A percentile compares a stretch with the other conserved stretches of the same genome.
Evolutionary conservation across 2,797 vertebrate genomes (phyloP).

Genomic region (Acrossocheilus wenchowensis): DNA sequence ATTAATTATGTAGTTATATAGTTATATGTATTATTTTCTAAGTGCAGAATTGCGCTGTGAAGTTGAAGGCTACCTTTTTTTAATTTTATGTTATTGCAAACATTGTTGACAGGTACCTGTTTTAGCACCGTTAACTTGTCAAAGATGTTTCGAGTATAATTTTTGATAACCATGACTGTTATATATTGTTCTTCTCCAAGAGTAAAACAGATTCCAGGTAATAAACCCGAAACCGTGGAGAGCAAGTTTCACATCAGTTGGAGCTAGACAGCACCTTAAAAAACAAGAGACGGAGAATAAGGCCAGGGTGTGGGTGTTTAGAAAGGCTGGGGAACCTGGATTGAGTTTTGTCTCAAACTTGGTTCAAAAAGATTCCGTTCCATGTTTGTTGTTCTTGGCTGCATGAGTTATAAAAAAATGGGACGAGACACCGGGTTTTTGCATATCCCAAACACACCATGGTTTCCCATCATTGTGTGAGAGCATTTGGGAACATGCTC

Average conservation of each 20-base stretch:
- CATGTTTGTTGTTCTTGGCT: conserved; percentile 78
- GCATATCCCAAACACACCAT: conserved; percentile 52
- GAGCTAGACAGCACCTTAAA: conserved; percentile 27
- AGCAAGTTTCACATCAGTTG: background rate
- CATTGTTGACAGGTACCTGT: background rate
- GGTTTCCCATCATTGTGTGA: conserved; percentile 78
- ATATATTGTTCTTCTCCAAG: conserved; percentile 14
- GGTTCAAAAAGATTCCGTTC: conserved; percentile 65
- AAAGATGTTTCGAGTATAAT: background rate
- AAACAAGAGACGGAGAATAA: conserved; percentile 50
- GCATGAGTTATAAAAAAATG: conserved; percentile 39
- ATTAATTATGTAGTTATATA: too few relatives aligned
- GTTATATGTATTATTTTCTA: too few relatives aligned
- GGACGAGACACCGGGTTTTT: conserved; percentile 30
- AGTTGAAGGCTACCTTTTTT: background rate
- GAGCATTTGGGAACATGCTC: conserved; percentile 44
- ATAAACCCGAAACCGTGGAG: background rate
- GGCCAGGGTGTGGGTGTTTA: conserved; percentile 64
- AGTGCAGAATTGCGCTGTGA: background rate
- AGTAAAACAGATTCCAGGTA: background rate
- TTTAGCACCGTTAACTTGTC: background rate
- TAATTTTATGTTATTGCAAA: background rate
- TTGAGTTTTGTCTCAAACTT: conserved; percentile 65
- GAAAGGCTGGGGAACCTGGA: conserved; percentile 54
- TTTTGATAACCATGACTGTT: background rate